Base-by-base conservation (phyloP, 1,140 invertebrate genomes). In the Plodia interpunctella region DNA sequence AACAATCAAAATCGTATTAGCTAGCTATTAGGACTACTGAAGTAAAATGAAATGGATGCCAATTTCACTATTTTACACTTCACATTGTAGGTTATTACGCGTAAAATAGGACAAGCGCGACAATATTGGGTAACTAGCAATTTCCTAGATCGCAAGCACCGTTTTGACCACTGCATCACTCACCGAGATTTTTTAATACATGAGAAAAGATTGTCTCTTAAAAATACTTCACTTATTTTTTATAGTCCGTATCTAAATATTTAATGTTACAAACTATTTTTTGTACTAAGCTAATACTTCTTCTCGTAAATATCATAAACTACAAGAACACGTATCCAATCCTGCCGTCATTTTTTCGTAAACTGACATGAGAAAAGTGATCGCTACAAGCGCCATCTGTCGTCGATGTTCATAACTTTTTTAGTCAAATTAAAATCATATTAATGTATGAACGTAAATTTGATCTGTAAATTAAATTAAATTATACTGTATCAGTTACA, bases 291-390 rank as follows among this genome's bases (percentile, higher is more conserved):
- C 61, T 81, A 85, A 83, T 84, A 87, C 79, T 87, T 83, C 83
- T 83, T 78, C 75, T 82, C 86, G 83, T 89, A 90, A 89, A 90
- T 91, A 91, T 92, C 91, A 92, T 91, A 91, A 91, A 83, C 78
- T 81, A 87, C 87, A 88, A 74, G 83, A 87, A 90, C 88, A 90
- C 87, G 90, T 90, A 90, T 90, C 88, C 81, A 91, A 90, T 80
- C 70, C 84, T 90, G 88, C 87, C 90, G 90, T 91, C 91, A 92
- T 92, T 91, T 91, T 91, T 88, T 83, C 80, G 70, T 68, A 84
- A 79, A 88, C 87, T 88, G 87, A 88, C 84, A 75, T 84, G 75
- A 67, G 70, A 82, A 77, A 73, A 68, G 57, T 75, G 60, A 54
- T 52, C 65, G 74, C 70, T 68, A 21, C 66, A 65, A 74, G 68